Evolutionary conservation across 2,113 vertebrate species (phyloP).

Genomic region (Laticauda laticaudata): DNA sequence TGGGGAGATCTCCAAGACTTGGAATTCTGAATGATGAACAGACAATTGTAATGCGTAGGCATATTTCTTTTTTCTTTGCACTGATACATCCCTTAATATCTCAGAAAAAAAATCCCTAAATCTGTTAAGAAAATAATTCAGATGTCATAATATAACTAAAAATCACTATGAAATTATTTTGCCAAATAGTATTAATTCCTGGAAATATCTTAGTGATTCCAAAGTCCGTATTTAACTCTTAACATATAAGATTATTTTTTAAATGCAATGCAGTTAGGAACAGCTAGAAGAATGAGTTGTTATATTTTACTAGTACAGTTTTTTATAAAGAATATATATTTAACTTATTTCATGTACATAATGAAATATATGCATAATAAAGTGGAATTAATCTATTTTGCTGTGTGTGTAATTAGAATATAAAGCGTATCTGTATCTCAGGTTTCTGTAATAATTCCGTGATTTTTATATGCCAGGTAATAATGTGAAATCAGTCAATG

Average conservation of each 20-base stretch:
- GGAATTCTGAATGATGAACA: conserved; percentile 66
- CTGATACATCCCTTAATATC: rapidly evolving
- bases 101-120: neutral
- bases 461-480: neutral
- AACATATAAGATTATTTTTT: neutral
- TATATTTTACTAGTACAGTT: neutral
- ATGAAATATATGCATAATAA: neutral
- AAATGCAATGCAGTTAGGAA: neutral
- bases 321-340: neutral
- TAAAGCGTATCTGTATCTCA: neutral
- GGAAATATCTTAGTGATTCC: conserved; percentile 29
- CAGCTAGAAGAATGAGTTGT: neutral
- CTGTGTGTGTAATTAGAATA: neutral
- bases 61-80: neutral
- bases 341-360: neutral
- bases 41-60: rapidly evolving
- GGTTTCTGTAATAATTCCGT: neutral
- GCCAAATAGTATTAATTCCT: conserved; percentile 30
- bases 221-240: neutral
- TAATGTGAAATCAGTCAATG: neutral
- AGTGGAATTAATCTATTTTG: neutral
- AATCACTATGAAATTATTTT: conserved; percentile 12
- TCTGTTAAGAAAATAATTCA: neutral
- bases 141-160: neutral
- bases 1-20: conserved; percentile 91